phyloP scores from a whole-genome alignment of 2,113 vertebrate species.

The Acanthochromis polyacanthus region DNA sequence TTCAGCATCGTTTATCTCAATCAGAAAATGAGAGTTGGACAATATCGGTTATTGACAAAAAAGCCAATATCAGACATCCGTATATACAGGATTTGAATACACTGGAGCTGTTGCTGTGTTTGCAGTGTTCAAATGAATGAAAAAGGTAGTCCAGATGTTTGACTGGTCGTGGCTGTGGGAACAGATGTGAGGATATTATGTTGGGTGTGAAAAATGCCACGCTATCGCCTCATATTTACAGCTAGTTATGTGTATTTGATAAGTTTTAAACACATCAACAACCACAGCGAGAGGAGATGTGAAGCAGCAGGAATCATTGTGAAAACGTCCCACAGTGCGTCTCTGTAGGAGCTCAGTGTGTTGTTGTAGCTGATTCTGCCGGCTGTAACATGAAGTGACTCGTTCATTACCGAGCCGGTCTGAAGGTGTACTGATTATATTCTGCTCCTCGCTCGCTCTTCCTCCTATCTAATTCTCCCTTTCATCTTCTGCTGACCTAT shows the following conservation, averaged over 20 bases:
- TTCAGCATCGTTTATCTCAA: too few relatives aligned
- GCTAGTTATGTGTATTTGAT: neutral
- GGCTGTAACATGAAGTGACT: constrained; percentile 21
- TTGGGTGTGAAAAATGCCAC: neutral
- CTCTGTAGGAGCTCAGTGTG: neutral
- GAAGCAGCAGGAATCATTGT: neutral
- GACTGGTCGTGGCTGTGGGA: neutral
- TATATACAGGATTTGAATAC: neutral
- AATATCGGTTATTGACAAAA: too few relatives aligned
- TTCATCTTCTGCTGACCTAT: constrained; percentile 40
- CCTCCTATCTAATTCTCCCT: constrained; percentile 10
- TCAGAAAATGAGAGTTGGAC: too few relatives aligned
- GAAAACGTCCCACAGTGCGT: neutral
- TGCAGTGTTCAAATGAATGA: too few relatives aligned
- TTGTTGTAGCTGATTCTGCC: constrained; percentile 15
- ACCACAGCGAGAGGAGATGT: neutral
- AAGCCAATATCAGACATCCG: too few relatives aligned
- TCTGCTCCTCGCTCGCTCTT: neutral
- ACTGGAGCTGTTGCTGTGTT: neutral
- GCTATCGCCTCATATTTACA: neutral
- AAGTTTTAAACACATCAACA: neutral
- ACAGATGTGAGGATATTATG: neutral
- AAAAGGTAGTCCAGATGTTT: too few relatives aligned
- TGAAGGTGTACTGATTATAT: constrained; percentile 22
- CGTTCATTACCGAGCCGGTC: constrained; percentile 19